These are phyloP conservation scores for Stenichneumon culpator DNA, from an alignment of 2,888 invertebrate genomes.

Conservation along the genomic window DNA sequence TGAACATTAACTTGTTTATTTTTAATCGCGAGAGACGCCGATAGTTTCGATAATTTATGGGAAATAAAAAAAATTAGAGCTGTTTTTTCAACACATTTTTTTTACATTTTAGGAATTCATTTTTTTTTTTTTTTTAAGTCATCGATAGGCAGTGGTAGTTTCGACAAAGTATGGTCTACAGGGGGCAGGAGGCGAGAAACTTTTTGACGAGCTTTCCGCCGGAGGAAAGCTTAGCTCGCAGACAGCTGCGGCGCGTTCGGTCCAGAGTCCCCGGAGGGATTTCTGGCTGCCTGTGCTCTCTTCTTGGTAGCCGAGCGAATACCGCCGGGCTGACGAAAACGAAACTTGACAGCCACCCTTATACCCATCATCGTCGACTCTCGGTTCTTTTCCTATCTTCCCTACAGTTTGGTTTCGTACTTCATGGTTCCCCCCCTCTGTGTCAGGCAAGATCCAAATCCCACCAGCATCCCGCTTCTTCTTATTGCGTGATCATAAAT, in stretches of 20 bases:
- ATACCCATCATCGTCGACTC: conserved; percentile 83
- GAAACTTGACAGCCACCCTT: conserved; percentile 83
- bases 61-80: too few relatives aligned
- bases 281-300: conserved; percentile 79
- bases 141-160: conserved; percentile 6
- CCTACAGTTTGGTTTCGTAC: conserved; percentile 16
- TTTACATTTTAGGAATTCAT: not conserved
- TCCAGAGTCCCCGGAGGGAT: conserved; percentile 63
- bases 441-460: conserved; percentile 13
- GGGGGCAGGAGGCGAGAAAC: conserved; percentile 32
- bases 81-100: too few relatives aligned
- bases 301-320: conserved; percentile 76
- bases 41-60: too few relatives aligned
- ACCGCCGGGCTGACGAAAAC: conserved; percentile 80
- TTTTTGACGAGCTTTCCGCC: conserved; percentile 68
- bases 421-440: conserved; percentile 31
- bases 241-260: conserved; percentile 64
- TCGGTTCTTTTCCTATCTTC: conserved; percentile 54
- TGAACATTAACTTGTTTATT: too few relatives aligned
- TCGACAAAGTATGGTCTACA: not conserved
- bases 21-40: too few relatives aligned
- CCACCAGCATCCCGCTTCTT: conserved; percentile 5
- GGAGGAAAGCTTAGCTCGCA: conserved; percentile 63
- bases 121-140: conserved; percentile 13
- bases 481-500: conserved; percentile 74